Evolutionary conservation across 1,140 invertebrate genomes (phyloP).

Genomic region (Popillia japonica): DNA sequence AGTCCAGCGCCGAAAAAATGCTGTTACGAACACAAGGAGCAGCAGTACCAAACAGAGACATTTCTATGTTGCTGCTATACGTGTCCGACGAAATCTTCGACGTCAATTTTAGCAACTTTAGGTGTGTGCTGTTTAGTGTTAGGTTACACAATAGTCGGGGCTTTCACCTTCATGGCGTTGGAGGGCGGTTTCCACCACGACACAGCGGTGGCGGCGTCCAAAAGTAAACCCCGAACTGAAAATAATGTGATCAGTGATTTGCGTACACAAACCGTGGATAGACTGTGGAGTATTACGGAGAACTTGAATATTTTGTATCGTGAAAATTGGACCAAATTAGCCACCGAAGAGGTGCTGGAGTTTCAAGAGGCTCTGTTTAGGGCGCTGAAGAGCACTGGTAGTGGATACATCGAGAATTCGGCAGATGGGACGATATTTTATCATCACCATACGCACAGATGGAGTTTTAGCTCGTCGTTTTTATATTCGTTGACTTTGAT

Average conservation of each 20-base stretch:
- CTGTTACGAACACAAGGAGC: conserved; percentile 56
- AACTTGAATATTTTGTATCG: conserved; percentile 93
- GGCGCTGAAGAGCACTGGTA: conserved; percentile 55
- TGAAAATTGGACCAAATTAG: conserved; percentile 91
- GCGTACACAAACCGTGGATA: conserved; percentile 73
- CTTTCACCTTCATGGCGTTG: conserved; percentile 89
- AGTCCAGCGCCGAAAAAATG: conserved; percentile 56
- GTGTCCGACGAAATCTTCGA: conserved; percentile 53
- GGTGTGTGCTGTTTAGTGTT: conserved; percentile 87
- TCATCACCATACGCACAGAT: conserved; percentile 72
- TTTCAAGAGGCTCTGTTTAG: conserved; percentile 75
- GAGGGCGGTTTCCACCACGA: conserved; percentile 69
- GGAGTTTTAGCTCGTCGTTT: conserved; percentile 91
- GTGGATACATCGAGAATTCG: conserved; percentile 47
- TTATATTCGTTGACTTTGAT: conserved; percentile 95
- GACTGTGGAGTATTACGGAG: conserved; percentile 92
- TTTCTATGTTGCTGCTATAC: conserved; percentile 59
- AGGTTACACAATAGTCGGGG: conserved; percentile 89
- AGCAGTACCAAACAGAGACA: conserved; percentile 38
- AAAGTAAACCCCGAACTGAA: conserved; percentile 64
- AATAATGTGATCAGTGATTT: conserved; percentile 56
- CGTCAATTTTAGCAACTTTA: conserved; percentile 56
- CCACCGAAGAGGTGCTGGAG: conserved; percentile 82
- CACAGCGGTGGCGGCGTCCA: conserved; percentile 65
- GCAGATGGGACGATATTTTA: conserved; percentile 50